phyloP scores from a whole-genome alignment of 2,113 vertebrate species.

The Protomyctophum bolini region DNA sequence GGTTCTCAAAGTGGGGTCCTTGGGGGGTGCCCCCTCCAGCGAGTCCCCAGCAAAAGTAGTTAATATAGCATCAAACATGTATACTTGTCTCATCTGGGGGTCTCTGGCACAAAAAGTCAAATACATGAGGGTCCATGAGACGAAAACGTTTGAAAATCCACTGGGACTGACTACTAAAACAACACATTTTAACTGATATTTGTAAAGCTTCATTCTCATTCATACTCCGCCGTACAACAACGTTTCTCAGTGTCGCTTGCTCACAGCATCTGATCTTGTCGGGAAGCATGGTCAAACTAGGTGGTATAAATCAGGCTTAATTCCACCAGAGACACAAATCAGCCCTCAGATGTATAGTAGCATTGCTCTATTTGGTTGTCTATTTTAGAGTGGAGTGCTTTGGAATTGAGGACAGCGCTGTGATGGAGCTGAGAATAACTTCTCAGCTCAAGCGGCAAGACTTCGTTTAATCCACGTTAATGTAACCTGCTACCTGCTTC shows the following conservation, averaged over 20 bases:
- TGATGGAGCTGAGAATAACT: slow-evolving; percentile 66
- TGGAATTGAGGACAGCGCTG: slow-evolving; percentile 58
- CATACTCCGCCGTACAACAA: no score
- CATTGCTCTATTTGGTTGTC: slow-evolving; percentile 44
- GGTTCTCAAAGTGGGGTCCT: no score
- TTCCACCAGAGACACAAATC: slow-evolving; percentile 11
- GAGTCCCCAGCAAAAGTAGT: no score
- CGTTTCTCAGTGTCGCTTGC: no score
- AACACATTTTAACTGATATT: neutral
- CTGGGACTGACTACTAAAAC: neutral
- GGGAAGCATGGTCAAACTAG: no score
- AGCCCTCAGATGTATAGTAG: slow-evolving; percentile 32
- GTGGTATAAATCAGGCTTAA: neutral
- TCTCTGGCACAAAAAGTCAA: no score
- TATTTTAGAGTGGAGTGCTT: slow-evolving; percentile 56
- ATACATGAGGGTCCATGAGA: no score
- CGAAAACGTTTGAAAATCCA: neutral
- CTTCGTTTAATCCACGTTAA: slow-evolving; percentile 61
- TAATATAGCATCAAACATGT: no score
- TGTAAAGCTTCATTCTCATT: no score
- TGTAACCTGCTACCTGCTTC: slow-evolving; percentile 18
- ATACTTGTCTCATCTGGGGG: no score
- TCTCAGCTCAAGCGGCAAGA: slow-evolving; percentile 38
- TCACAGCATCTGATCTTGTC: no score
- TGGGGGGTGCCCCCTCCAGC: no score